phyloP scores from a whole-genome alignment of 1,140 invertebrate genomes.

The Kradibia gibbosae region DNA sequence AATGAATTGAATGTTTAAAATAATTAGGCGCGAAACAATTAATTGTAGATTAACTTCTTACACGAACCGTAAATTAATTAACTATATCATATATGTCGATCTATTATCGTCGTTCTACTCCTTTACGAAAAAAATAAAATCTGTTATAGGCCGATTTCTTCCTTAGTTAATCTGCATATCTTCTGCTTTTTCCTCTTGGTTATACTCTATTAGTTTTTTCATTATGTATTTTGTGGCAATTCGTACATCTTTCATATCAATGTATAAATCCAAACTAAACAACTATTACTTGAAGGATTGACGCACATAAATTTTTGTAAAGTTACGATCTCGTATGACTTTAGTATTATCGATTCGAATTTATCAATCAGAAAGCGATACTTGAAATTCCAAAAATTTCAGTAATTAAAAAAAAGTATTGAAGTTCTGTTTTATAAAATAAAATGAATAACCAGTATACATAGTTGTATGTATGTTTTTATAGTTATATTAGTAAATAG shows the following conservation, averaged over 20 bases:
- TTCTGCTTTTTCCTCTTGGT: not conserved
- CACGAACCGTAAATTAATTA: not conserved
- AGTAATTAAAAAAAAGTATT: no score
- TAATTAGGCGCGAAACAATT: no score
- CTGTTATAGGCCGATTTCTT: not conserved
- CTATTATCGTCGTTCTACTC: constrained; percentile 4
- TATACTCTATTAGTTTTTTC: not conserved
- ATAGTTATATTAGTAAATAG: no score
- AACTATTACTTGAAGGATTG: not conserved
- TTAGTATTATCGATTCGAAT: not conserved
- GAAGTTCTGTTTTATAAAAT: no score
- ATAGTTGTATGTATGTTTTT: no score
- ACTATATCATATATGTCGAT: not conserved
- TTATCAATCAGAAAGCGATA: not conserved
- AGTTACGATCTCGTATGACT: not conserved
- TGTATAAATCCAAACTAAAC: not conserved
- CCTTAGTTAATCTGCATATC: not conserved
- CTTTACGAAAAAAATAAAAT: constrained; percentile 8
- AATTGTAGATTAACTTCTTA: not conserved
- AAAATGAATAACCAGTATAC: no score
- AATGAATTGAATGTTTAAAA: no score
- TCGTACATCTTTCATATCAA: constrained; percentile 3
- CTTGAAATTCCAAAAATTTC: no score
- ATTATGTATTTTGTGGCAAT: not conserved
- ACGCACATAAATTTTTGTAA: not conserved